Conservation (phyloP, 2,113 vertebrate species). For the Pseudorectes ferrugineus region DNA sequence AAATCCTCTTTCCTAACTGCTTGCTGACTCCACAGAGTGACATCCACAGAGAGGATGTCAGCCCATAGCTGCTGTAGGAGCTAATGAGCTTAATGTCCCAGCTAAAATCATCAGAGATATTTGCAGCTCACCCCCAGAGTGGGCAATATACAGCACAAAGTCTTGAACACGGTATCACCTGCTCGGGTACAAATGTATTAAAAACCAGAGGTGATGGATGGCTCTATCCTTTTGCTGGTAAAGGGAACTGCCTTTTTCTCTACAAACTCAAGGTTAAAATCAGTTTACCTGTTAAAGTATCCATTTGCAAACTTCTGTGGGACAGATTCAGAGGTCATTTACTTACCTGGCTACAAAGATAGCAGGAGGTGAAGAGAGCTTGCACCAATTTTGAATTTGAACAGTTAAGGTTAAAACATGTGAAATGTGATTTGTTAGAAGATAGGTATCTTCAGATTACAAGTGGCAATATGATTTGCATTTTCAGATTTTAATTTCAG, state of each 20-base stretch:
- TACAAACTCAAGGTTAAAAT: constrained; percentile 52
- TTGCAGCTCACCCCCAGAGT: background rate
- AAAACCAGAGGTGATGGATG: constrained; percentile 3
- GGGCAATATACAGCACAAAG: background rate
- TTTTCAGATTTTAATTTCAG: constrained; percentile 4
- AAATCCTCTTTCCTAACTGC: background rate
- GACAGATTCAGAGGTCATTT: background rate
- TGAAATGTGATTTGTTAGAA: background rate
- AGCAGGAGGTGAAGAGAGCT: background rate
- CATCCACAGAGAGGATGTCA: background rate
- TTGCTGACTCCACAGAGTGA: background rate
- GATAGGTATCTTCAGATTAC: background rate
- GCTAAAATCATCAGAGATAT: background rate
- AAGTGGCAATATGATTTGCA: background rate
- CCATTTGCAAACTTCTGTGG: constrained; percentile 4
- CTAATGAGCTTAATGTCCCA: background rate
- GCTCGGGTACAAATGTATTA: background rate
- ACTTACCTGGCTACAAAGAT: constrained; percentile 9
- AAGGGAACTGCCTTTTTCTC: constrained; percentile 43
- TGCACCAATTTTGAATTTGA: background rate
- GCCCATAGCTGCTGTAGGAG: background rate
- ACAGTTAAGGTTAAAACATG: background rate
- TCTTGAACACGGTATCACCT: background rate
- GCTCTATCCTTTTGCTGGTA: constrained; percentile 39
- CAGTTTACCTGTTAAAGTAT: constrained; percentile 49